Evolutionary conservation across 2,888 invertebrate species (phyloP).

Genomic region (Alitta virens): DNA sequence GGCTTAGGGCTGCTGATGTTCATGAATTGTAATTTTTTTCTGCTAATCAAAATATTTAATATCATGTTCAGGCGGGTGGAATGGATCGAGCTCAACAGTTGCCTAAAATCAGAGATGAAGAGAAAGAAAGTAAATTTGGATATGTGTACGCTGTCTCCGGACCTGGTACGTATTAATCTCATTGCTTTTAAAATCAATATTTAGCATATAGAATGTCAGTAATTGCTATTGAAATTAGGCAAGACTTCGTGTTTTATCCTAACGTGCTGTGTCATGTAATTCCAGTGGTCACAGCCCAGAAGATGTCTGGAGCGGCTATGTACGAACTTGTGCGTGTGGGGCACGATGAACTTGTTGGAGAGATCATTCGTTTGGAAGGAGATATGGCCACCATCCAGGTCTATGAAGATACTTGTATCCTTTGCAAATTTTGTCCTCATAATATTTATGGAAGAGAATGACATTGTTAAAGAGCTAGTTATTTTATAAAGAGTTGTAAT

Average conservation of each 20-base stretch:
- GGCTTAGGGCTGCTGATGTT: too few species aligned
- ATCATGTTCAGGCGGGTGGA: slow-evolving; percentile 17
- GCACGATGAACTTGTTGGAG: slow-evolving; percentile 95
- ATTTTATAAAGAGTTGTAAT: too few species aligned
- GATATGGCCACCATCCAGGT: slow-evolving; percentile 99
- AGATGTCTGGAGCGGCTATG: slow-evolving; percentile 99
- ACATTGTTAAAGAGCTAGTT: too few species aligned
- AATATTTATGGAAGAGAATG: too few species aligned
- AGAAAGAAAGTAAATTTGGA: slow-evolving; percentile 84
- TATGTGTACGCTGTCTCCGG: slow-evolving; percentile 97
- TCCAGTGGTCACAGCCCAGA: slow-evolving; percentile 96
- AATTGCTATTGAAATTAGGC: too few species aligned
- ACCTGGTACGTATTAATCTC: slow-evolving; percentile 70
- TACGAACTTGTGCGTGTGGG: slow-evolving; percentile 99
- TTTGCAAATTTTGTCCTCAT: too few species aligned
- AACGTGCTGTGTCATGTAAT: too few species aligned
- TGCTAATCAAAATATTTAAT: too few species aligned
- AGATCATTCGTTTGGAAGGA: slow-evolving; percentile 98
- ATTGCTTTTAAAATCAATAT: too few species aligned
- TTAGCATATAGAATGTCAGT: too few species aligned
- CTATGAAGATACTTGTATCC: slow-evolving; percentile 64
- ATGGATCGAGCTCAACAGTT: slow-evolving; percentile 25
- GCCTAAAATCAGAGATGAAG: slow-evolving; percentile 66
- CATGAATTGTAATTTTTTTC: too few species aligned
- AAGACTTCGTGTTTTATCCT: too few species aligned